A percentile compares a stretch with the other conserved stretches of the same genome.
Evolutionary conservation across 2,797 vertebrate genomes (phyloP).

Genomic region (Trachops cirrhosus): DNA sequence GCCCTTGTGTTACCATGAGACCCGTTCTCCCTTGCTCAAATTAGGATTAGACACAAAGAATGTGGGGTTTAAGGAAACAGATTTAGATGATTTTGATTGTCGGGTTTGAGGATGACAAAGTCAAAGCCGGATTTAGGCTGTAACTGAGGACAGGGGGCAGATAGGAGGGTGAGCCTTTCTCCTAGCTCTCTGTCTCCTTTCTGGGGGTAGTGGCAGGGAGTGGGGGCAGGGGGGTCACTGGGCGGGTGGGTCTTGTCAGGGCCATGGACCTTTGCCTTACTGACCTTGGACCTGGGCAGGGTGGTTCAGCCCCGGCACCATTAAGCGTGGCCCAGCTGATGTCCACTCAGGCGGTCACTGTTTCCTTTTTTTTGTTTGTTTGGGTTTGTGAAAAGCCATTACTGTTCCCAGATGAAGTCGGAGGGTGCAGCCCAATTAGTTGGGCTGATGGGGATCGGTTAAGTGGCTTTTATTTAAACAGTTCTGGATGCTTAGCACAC

Average conservation of each 20-base stretch:
- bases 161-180: fast-evolving
- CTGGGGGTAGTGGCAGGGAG: background rate
- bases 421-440: background rate
- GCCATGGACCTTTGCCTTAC: background rate
- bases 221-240: background rate
- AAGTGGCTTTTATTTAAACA: background rate
- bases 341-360: fast-evolving
- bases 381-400: background rate
- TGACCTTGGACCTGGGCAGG: background rate
- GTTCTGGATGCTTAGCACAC: background rate
- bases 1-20: background rate
- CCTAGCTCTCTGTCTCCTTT: background rate
- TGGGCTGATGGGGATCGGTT: background rate
- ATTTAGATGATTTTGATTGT: background rate
- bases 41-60: background rate
- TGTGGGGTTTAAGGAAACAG: background rate
- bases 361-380: background rate
- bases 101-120: background rate
- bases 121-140: background rate
- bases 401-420: background rate
- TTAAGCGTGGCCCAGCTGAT: fast-evolving
- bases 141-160: fast-evolving
- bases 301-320: background rate
- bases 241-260: too few species aligned
- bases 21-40: background rate